A percentile compares a stretch with the other conserved stretches of the same genome.
These are phyloP conservation scores for Martes flavigula DNA, from an alignment of 2,797 vertebrate species.

Conservation along the genomic window DNA sequence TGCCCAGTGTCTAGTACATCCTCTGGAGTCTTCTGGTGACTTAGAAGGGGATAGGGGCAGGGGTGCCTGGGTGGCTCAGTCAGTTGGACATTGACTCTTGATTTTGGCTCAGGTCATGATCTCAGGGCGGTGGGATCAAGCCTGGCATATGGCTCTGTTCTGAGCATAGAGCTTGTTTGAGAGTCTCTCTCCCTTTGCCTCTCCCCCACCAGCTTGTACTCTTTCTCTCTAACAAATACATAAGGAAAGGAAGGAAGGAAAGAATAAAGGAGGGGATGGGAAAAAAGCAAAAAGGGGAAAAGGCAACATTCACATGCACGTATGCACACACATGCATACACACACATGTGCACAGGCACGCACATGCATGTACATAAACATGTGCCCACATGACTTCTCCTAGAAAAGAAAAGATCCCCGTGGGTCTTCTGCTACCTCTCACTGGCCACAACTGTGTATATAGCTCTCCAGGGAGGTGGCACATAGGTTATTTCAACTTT, in stretches of 20 bases:
- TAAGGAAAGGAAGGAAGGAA: background rate
- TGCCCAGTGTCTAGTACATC: background rate
- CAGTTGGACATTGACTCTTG: background rate
- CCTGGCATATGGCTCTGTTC: fast-evolving
- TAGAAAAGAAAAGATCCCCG: background rate
- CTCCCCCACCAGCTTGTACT: background rate
- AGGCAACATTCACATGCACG: background rate
- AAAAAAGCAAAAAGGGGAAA: background rate
- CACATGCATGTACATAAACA: background rate
- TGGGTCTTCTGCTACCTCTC: background rate
- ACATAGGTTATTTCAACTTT: background rate
- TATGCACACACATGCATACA: background rate
- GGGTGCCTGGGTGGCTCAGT: background rate
- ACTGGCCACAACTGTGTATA: background rate
- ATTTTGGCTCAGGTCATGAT: background rate
- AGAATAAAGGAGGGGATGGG: background rate
- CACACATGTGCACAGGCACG: too few species aligned
- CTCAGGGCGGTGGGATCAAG: background rate
- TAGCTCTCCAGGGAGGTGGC: background rate
- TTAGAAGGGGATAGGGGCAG: background rate
- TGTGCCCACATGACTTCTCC: background rate
- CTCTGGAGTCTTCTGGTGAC: background rate
- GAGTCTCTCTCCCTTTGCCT: background rate
- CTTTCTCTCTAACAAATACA: background rate
- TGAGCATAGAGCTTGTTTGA: background rate